Evolutionary conservation across 1,140 invertebrate genomes (phyloP).

Genomic region (Lepidurus packardi): DNA sequence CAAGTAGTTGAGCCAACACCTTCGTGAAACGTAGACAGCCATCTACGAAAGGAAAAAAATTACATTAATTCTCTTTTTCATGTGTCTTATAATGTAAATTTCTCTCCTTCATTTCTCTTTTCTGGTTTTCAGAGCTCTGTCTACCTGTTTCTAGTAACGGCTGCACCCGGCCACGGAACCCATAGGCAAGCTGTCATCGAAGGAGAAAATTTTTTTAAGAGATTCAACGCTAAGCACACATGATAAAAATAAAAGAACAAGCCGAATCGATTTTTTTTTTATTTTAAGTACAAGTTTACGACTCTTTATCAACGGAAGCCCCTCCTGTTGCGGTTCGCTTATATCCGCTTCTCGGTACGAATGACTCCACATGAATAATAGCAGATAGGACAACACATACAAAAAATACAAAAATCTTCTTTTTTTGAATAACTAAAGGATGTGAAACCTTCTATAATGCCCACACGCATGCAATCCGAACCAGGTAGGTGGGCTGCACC

Average conservation of each 20-base stretch:
- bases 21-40: background rate
- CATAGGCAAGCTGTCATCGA: conserved; percentile 1
- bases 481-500: too few species aligned
- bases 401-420: background rate
- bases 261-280: background rate
- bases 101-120: too few species aligned
- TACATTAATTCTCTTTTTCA: too few species aligned
- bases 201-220: background rate
- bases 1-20: background rate
- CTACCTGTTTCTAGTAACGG: background rate
- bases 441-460: background rate
- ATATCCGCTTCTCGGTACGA: background rate
- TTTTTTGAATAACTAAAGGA: background rate
- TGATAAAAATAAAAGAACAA: background rate
- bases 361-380: background rate
- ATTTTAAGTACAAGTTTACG: background rate
- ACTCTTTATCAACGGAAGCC: background rate
- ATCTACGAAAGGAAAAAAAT: background rate
- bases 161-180: background rate
- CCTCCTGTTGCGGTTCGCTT: background rate
- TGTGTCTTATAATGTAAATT: too few species aligned
- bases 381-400: background rate
- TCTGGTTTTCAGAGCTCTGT: too few species aligned
- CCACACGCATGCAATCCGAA: background rate
- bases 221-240: background rate